A percentile compares a stretch with the other conserved stretches of the same genome.
Evolutionary conservation across 2,888 invertebrate genomes (phyloP).

Genomic region (Pasiphila rectangulata): DNA sequence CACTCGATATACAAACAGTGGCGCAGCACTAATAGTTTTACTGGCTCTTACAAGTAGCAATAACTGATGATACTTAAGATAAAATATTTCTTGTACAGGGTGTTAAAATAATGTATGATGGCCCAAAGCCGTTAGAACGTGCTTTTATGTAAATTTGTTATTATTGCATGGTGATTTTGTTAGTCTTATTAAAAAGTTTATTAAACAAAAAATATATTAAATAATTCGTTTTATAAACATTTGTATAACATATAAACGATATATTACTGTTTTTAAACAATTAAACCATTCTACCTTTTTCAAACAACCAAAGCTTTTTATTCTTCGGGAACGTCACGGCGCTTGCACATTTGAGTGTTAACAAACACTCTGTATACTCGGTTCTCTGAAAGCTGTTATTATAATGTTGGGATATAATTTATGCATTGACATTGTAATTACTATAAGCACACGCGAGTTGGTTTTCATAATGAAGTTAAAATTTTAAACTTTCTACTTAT

Average conservation of each 20-base stretch:
- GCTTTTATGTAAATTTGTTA: too few species aligned
- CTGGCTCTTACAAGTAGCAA: conserved; percentile 37
- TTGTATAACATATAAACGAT: too few species aligned
- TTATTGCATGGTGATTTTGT: too few species aligned
- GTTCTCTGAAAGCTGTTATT: conserved; percentile 54
- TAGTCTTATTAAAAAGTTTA: too few species aligned
- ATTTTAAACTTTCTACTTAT: conserved; percentile 47
- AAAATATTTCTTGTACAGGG: conserved; percentile 66
- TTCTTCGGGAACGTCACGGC: background rate
- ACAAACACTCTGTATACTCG: conserved; percentile 15
- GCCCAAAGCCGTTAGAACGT: too few species aligned
- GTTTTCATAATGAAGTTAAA: conserved; percentile 53
- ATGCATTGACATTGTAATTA: conserved; percentile 66
- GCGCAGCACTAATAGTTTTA: conserved; percentile 55
- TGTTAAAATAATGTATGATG: conserved; percentile 22
- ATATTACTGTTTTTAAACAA: too few species aligned
- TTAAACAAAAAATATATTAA: too few species aligned
- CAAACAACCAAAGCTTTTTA: too few species aligned
- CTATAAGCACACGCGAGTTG: conserved; percentile 53
- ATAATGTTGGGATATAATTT: conserved; percentile 58
- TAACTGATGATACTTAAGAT: conserved; percentile 54
- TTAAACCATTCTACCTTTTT: too few species aligned
- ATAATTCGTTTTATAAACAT: too few species aligned
- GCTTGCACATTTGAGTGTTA: background rate
- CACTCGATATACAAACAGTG: conserved; percentile 49